phyloP scores from a whole-genome alignment of 2,888 invertebrate genomes.

The Cantharis flavilabris region DNA sequence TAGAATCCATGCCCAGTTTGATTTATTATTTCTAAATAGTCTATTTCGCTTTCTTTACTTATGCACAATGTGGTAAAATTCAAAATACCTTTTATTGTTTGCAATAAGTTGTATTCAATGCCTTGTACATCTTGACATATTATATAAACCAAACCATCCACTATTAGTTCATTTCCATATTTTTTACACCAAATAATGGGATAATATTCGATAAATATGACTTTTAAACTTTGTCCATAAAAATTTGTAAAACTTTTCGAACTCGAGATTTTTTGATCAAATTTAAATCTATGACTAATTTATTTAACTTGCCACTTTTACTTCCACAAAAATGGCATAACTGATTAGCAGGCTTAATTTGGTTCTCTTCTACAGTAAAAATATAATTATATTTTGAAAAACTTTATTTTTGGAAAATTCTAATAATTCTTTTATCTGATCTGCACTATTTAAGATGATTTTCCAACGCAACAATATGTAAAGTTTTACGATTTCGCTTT shows the following conservation, averaged over 20 bases:
- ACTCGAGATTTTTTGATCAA: background rate
- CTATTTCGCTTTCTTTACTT: background rate
- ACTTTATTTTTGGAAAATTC: background rate
- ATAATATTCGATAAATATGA: conserved; percentile 8
- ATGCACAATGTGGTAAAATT: background rate
- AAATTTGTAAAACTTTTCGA: background rate
- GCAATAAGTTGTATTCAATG: conserved; percentile 1
- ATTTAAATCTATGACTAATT: background rate
- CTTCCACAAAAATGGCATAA: background rate
- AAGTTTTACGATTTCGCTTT: background rate
- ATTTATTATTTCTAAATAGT: conserved; percentile 1
- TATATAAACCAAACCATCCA: background rate
- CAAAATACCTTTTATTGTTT: background rate
- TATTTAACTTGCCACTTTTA: background rate
- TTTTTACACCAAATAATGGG: conserved; percentile 6
- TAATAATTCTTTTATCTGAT: background rate
- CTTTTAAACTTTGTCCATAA: background rate
- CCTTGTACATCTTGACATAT: background rate
- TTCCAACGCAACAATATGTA: background rate
- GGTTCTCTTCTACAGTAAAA: background rate
- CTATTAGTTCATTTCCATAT: background rate
- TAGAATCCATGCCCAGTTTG: background rate
- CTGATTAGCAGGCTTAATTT: background rate
- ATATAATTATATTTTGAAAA: background rate
- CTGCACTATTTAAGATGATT: background rate